Evolutionary conservation across 2,797 vertebrate species (phyloP), one percentile per base, ranked within the genome.

Genomic region (Amphiprion clarkii): DNA sequence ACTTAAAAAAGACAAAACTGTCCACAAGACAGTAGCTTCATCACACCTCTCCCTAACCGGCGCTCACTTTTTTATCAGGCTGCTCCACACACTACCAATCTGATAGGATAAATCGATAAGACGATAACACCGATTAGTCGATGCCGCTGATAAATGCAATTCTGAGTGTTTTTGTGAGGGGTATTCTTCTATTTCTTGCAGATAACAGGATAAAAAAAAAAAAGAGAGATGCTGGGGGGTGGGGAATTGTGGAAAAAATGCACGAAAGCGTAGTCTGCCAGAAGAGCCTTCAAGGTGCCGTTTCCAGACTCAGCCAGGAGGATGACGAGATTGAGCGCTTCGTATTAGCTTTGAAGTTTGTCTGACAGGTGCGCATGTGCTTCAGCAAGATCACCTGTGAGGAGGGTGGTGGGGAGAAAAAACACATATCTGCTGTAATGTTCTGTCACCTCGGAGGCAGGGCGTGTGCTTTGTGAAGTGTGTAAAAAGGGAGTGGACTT

Each of bases 291-390:
- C 17, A n/a, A 42, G 65, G 36, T 46, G 67, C 65, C 23, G 61
- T 55, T 79, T 59, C 42, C 67, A 31, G 67, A 77, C 76, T 82
- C 58, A 58, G 67, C 60, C 61, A 0, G 36, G 10, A 39, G 36
- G 36, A 39, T 39, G 36, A 39, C 36, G 33, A 74, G 74, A 72
- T 61, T 56, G 83, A 79, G 63, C 0, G 5, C 19, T 2, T 67
- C 5, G 9, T 46, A 48, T 82, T 78, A 71, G 57, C 81, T 87
- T 87, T 89, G 78, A 87, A 87, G 82, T 83, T 73, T 78, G 85
- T 84, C 75, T 90, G 81, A 89, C 79, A 67, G 52, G 75, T 36
- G 74, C 40, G 4, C 16, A 16, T 71, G 36, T 23, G 71, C 65
- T 57, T 70, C 66, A 76, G 77, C 67, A 67, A 12, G 40, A 74